Percentiles rank a stretch among this genome's conserved stretches.
Evolutionary conservation across 2,113 vertebrate genomes (phyloP).

Genomic region (Melanerpes aurifrons): DNA sequence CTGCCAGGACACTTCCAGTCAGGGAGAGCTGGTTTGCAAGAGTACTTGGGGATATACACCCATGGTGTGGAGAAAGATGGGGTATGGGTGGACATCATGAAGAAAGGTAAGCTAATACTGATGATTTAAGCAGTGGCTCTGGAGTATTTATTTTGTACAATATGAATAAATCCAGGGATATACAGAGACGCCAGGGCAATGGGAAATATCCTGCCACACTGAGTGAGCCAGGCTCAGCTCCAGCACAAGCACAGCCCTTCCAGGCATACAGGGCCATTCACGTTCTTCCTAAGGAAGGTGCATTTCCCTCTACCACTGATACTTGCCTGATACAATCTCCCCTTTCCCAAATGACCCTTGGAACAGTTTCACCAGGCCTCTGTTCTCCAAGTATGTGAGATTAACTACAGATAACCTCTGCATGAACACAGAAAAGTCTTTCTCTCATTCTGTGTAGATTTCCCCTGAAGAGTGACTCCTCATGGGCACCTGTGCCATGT

Average conservation of each 20-base stretch:
- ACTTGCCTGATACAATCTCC: background rate
- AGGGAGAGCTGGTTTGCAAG: background rate
- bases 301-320: background rate
- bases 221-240: background rate
- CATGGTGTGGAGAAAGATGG: background rate
- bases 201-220: fast-evolving
- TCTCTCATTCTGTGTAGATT: background rate
- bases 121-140: background rate
- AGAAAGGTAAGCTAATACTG: background rate
- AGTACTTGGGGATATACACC: fast-evolving
- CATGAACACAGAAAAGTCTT: background rate
- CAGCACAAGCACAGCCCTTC: background rate
- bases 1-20: background rate
- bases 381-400: background rate
- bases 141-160: background rate
- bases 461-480: background rate
- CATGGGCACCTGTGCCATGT: fast-evolving
- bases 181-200: background rate
- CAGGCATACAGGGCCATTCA: background rate
- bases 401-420: background rate
- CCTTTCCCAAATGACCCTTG: background rate
- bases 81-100: background rate
- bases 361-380: background rate
- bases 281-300: background rate
- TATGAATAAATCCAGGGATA: background rate